phyloP scores from a whole-genome alignment of 1,140 invertebrate genomes.

The Delia radicum region DNA sequence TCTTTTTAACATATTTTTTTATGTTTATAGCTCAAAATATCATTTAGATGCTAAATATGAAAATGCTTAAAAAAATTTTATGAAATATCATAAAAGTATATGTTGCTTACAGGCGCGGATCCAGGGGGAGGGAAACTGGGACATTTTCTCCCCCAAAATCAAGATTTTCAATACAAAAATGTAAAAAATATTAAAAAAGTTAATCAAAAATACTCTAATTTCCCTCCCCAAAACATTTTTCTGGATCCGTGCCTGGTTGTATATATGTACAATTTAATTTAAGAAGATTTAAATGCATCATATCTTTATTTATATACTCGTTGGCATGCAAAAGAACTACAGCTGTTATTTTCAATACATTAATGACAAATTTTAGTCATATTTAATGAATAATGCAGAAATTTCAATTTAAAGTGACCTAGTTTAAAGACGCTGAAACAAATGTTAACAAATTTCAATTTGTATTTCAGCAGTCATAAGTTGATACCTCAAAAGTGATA shows the following conservation, averaged over 20 bases:
- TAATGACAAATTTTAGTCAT: background rate
- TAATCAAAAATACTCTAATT: no score
- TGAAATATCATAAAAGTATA: background rate
- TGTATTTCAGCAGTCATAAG: no score
- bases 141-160: no score
- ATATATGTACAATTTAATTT: no score
- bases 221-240: no score
- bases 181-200: no score
- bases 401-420: background rate
- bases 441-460: no score
- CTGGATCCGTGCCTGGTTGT: no score
- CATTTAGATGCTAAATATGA: constrained; percentile 2
- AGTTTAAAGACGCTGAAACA: background rate
- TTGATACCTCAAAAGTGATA: no score
- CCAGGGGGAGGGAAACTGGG: no score
- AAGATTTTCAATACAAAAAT: no score
- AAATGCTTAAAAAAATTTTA: background rate
- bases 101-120: no score
- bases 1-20: background rate
- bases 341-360: background rate
- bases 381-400: background rate
- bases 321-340: background rate
- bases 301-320: background rate
- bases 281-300: constrained; percentile 1
- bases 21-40: background rate